Percentiles rank a stretch among this genome's conserved stretches.
These are phyloP conservation scores for Drosophila sulfurigaster DNA, from an alignment of 1,140 invertebrate genomes.

Conservation along the genomic window DNA sequence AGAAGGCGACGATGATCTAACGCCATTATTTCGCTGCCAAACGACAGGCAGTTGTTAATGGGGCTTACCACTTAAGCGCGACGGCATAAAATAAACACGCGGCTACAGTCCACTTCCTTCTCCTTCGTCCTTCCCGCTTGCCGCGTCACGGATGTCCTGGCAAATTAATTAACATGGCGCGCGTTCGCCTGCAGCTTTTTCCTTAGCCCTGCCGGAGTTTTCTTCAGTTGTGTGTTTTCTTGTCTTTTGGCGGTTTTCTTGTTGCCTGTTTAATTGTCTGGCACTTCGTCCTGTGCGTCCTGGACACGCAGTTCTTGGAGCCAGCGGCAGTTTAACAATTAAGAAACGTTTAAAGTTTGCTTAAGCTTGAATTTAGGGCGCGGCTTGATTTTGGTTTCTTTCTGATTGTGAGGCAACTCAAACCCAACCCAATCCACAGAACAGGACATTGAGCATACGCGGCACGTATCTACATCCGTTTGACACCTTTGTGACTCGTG, in stretches of 20 bases:
- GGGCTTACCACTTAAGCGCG: constrained; percentile 82
- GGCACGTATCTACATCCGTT: constrained; percentile 78
- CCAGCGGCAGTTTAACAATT: constrained; percentile 77
- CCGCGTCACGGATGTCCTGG: constrained; percentile 72
- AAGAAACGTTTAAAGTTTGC: constrained; percentile 78
- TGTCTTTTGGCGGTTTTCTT: constrained; percentile 46
- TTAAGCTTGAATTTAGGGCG: constrained; percentile 41
- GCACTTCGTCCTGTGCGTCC: constrained; percentile 18
- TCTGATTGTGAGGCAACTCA: constrained; percentile 40
- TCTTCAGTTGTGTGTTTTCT: constrained; percentile 32
- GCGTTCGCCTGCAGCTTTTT: constrained; percentile 38
- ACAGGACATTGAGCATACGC: constrained; percentile 74
- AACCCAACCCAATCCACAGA: constrained; percentile 17
- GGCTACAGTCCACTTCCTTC: constrained; percentile 23
- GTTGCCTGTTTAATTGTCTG: constrained; percentile 64
- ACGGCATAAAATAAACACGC: constrained; percentile 82
- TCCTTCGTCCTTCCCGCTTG: not conserved
- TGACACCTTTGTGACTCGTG: constrained; percentile 76
- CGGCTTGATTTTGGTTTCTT: constrained; percentile 43
- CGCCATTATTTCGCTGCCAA: constrained; percentile 78
- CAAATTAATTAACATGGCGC: constrained; percentile 82
- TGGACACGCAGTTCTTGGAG: constrained; percentile 4
- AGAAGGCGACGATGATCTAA: constrained; percentile 79
- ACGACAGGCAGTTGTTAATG: constrained; percentile 83
- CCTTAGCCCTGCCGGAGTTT: constrained; percentile 30